Evolutionary conservation across 2,888 invertebrate species (phyloP).

Genomic region (Platycnemis pennipes): DNA sequence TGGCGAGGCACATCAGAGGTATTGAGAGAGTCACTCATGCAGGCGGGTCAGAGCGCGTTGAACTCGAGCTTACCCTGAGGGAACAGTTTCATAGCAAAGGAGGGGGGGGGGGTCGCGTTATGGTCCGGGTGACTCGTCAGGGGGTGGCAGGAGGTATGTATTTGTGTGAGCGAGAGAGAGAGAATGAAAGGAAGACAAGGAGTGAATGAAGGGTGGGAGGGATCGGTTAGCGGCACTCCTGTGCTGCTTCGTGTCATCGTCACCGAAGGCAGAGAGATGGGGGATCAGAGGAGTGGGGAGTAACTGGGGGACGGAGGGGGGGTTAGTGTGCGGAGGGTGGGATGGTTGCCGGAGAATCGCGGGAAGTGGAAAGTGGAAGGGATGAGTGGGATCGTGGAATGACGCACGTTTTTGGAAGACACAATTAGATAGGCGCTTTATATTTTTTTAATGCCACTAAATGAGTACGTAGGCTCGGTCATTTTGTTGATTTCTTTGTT

Average conservation of each 20-base stretch:
- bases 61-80: not conserved
- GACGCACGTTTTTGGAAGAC: slow-evolving; percentile 48
- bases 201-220: not conserved
- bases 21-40: no score
- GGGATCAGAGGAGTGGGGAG: not conserved
- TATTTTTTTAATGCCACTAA: not conserved
- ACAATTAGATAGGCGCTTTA: slow-evolving; percentile 17
- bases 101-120: not conserved
- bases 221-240: not conserved
- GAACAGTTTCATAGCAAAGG: not conserved
- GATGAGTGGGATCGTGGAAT: slow-evolving; percentile 21
- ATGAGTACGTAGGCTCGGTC: not conserved
- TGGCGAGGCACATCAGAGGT: no score
- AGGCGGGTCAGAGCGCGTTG: not conserved
- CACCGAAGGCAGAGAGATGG: not conserved
- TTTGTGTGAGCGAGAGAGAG: not conserved
- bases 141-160: not conserved
- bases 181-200: not conserved
- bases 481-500: not conserved
- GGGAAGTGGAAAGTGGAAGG: not conserved
- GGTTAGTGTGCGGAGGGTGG: not conserved
- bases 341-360: not conserved
- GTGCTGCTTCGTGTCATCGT: not conserved
- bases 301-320: not conserved
- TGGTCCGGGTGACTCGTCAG: no score